A percentile compares a stretch with the other conserved stretches of the same genome.
Conservation (phyloP, 2,888 invertebrate species). For the Tachina lurida region DNA sequence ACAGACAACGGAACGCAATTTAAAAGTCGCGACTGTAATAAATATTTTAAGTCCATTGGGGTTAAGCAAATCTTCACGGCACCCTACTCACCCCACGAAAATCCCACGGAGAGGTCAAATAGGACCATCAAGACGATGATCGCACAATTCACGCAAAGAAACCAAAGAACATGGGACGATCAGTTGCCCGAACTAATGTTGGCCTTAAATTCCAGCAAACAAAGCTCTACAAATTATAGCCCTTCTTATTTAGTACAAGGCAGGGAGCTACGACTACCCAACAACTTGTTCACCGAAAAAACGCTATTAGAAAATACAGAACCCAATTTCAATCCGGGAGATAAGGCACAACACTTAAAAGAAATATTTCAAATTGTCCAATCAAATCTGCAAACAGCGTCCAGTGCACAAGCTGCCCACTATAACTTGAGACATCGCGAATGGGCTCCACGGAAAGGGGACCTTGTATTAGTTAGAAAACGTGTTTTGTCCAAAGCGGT, state of each 20-base stretch:
- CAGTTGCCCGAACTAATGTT: no score
- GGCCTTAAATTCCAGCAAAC: no score
- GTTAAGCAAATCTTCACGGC: constrained; percentile 34
- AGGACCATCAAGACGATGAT: constrained; percentile 43
- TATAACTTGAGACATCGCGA: not conserved
- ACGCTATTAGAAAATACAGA: not conserved
- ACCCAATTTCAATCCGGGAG: not conserved
- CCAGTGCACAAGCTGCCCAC: no score
- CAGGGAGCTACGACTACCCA: constrained; percentile 28
- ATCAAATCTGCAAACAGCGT: not conserved
- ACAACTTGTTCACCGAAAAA: constrained; percentile 12
- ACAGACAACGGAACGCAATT: constrained; percentile 34
- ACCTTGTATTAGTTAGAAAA: no score
- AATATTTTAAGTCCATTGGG: constrained; percentile 8
- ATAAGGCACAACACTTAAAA: no score
- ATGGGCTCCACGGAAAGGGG: no score
- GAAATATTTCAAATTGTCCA: not conserved
- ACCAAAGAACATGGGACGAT: no score
- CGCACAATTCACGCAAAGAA: not conserved
- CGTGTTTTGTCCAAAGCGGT: constrained; percentile 14
- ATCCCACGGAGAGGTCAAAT: constrained; percentile 29
- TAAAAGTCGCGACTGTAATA: constrained; percentile 15
- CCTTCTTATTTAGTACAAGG: no score
- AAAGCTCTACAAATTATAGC: no score
- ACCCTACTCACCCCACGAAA: constrained; percentile 32